Evolutionary conservation across 2,797 vertebrate species (phyloP).

Genomic region (Rhinoraja longicauda): DNA sequence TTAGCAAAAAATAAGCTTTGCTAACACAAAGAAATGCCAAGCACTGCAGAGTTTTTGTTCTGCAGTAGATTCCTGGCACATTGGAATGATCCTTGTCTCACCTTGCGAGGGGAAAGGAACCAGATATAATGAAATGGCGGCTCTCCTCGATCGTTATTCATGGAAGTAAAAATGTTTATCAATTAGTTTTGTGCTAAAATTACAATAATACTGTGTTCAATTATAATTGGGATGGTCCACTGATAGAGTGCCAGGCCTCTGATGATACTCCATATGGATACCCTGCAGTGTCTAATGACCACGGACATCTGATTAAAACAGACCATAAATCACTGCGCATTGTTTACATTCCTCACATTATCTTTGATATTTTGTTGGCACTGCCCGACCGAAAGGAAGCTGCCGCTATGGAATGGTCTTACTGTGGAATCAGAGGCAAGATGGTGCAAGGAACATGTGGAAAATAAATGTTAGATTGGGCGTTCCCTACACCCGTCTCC

Average conservation of each 20-base stretch:
- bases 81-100: neutral
- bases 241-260: conserved; percentile 29
- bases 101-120: neutral
- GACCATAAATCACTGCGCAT: conserved; percentile 30
- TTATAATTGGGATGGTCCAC: conserved; percentile 31
- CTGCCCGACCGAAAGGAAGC: conserved; percentile 13
- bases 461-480: neutral
- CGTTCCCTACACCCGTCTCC: neutral
- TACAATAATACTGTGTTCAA: neutral
- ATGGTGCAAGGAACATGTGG: neutral
- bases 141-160: neutral
- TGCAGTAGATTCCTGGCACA: neutral
- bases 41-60: neutral
- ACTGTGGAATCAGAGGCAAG: neutral
- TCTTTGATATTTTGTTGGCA: conserved; percentile 28
- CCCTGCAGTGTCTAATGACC: conserved; percentile 36
- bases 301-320: conserved; percentile 37
- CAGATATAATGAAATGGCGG: neutral
- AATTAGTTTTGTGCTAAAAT: conserved; percentile 7
- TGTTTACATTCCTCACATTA: conserved; percentile 33
- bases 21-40: conserved; percentile 19
- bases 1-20: conserved; percentile 23
- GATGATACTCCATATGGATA: conserved; percentile 35
- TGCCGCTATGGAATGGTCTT: too few species aligned
- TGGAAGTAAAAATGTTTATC: conserved; percentile 19